Conservation (phyloP, 2,797 vertebrate species). For the Cyprinodon diabolis region DNA sequence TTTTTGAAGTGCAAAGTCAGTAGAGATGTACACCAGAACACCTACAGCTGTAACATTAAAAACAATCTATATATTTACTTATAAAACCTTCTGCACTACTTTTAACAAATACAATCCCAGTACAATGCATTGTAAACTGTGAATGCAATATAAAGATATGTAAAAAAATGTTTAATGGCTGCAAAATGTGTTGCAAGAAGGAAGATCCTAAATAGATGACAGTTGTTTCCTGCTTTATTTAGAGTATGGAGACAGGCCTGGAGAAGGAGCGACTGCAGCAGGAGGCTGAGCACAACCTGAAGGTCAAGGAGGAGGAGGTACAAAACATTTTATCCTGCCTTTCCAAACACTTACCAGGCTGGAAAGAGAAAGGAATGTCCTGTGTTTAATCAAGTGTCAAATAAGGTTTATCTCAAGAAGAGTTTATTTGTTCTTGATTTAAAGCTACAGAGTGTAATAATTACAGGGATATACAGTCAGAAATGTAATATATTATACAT, state of each 20-base stretch:
- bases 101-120: background rate
- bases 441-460: no score
- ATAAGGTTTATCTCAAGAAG: background rate
- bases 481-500: no score
- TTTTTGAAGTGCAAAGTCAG: no score
- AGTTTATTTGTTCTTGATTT: background rate
- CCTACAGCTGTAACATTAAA: background rate
- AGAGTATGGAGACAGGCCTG: constrained; percentile 86
- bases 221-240: background rate
- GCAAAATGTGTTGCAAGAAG: background rate
- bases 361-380: background rate
- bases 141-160: background rate
- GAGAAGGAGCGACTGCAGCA: constrained; percentile 89
- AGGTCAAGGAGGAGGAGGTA: constrained; percentile 87
- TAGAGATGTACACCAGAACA: no score
- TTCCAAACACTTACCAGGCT: constrained; percentile 14
- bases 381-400: background rate
- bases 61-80: background rate
- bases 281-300: constrained; percentile 86
- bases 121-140: background rate
- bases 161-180: no score
- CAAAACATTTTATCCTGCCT: background rate
- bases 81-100: background rate
- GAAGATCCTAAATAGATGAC: background rate
- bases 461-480: no score